A percentile compares a stretch with the other conserved stretches of the same genome.
Evolutionary conservation across 1,140 invertebrate species (phyloP).

Genomic region (Pollicipes pollicipes): DNA sequence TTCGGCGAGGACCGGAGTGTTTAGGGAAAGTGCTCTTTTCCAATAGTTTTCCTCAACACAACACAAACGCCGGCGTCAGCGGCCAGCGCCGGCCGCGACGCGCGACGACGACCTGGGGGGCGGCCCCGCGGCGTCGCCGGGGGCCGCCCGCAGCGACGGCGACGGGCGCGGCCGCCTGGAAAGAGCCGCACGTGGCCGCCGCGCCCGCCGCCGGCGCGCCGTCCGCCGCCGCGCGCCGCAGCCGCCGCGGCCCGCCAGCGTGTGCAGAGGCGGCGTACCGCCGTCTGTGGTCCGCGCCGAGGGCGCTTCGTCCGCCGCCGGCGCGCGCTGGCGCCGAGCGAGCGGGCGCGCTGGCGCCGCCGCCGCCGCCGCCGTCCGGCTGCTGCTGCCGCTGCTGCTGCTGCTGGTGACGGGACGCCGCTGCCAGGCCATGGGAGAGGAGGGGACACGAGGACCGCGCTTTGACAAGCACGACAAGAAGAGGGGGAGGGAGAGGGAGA

Average conservation of each 20-base stretch:
- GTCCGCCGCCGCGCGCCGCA: constrained; percentile 14
- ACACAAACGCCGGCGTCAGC: constrained; percentile 28
- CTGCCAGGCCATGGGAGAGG: too few species aligned
- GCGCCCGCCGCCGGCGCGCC: background rate
- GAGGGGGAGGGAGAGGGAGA: background rate
- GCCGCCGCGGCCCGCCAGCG: constrained; percentile 3
- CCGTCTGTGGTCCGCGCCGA: background rate
- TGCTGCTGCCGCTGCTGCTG: too few species aligned
- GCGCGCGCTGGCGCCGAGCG: too few species aligned
- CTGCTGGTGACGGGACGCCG: too few species aligned
- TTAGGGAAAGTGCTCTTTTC: constrained; percentile 37
- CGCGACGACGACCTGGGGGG: constrained; percentile 10
- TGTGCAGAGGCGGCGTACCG: background rate
- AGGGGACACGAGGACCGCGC: too few species aligned
- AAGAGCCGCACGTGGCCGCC: background rate
- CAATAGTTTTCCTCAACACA: constrained; percentile 35
- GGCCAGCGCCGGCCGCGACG: constrained; percentile 23
- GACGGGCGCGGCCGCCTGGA: background rate
- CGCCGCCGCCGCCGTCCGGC: too few species aligned
- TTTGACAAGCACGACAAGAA: too few species aligned
- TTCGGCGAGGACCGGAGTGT: constrained; percentile 28
- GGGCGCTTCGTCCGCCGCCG: background rate
- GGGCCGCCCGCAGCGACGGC: constrained; percentile 13
- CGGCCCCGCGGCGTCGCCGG: background rate
- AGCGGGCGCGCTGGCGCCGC: too few species aligned